phyloP scores from a whole-genome alignment of 2,797 vertebrate species.

The Trichosurus vulpecula region DNA sequence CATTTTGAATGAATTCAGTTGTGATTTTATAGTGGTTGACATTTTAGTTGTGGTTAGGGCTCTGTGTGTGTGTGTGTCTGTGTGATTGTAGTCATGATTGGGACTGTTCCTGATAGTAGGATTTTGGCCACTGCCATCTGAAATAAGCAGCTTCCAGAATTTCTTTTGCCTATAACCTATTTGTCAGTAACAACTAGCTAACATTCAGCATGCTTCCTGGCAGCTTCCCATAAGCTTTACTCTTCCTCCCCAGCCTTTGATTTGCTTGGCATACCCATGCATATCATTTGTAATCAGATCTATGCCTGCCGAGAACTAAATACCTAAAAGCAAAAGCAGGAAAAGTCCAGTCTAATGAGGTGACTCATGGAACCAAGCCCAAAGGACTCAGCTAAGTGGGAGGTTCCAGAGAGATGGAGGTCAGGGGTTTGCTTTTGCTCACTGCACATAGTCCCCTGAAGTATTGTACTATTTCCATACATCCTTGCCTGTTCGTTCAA shows the following conservation, averaged over 20 bases:
- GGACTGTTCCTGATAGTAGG: neutral
- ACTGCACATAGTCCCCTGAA: neutral
- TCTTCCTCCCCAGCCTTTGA: neutral
- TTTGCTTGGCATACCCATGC: neutral
- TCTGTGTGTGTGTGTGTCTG: neutral
- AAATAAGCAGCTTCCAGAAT: neutral
- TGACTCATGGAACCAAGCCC: neutral
- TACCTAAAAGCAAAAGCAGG: neutral
- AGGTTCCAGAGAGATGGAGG: neutral
- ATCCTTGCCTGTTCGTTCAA: neutral
- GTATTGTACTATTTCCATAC: neutral
- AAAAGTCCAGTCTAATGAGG: neutral
- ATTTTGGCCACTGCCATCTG: neutral
- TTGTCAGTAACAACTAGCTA: neutral
- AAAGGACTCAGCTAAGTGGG: neutral
- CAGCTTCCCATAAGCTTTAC: neutral
- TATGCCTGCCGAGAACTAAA: neutral
- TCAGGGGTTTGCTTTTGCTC: neutral
- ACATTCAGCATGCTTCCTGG: neutral
- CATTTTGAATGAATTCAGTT: neutral
- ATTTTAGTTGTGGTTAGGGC: neutral
- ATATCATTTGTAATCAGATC: neutral
- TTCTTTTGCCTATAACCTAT: neutral
- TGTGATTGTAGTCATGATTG: neutral
- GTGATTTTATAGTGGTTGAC: neutral